These are phyloP conservation scores for Loripinus fragilis DNA, from an alignment of 2,888 invertebrate species.

Conservation along the genomic window DNA sequence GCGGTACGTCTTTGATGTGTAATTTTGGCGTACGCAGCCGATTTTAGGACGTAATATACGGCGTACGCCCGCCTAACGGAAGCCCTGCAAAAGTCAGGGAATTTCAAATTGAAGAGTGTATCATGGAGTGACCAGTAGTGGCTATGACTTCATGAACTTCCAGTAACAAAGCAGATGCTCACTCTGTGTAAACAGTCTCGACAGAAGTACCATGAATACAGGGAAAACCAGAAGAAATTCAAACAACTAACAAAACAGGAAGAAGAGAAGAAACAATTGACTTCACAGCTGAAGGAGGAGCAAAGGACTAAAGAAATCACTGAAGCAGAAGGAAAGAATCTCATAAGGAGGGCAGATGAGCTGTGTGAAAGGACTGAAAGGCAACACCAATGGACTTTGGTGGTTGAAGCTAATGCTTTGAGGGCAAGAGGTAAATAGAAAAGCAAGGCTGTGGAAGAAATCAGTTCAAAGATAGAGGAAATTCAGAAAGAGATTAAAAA, in stretches of 20 bases:
- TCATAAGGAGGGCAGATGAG: constrained; percentile 6
- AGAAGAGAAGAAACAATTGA: constrained; percentile 1
- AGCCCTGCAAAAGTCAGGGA: too few species aligned
- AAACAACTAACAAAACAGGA: constrained; percentile 2
- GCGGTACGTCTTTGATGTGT: too few species aligned
- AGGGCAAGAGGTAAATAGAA: neutral
- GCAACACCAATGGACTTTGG: constrained; percentile 1
- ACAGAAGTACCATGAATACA: constrained; percentile 3
- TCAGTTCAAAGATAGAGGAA: constrained; percentile 1
- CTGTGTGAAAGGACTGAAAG: constrained; percentile 5
- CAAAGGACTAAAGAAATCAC: neutral
- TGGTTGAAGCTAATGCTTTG: constrained; percentile 11
- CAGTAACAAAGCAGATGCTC: constrained; percentile 1
- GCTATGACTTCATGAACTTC: constrained; percentile 9
- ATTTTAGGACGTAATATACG: too few species aligned
- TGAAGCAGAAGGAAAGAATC: constrained; percentile 2
- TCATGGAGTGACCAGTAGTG: constrained; percentile 7
- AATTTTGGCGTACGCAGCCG: too few species aligned
- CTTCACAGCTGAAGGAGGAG: constrained; percentile 13
- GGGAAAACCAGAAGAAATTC: neutral
- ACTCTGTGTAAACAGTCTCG: constrained; percentile 1
- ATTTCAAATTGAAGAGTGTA: neutral
- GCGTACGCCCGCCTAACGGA: too few species aligned
- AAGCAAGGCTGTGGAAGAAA: constrained; percentile 12
- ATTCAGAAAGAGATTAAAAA: constrained; percentile 1